Base-by-base conservation (phyloP, 2,888 invertebrate genomes). In the Oegoconia quadripuncta region DNA sequence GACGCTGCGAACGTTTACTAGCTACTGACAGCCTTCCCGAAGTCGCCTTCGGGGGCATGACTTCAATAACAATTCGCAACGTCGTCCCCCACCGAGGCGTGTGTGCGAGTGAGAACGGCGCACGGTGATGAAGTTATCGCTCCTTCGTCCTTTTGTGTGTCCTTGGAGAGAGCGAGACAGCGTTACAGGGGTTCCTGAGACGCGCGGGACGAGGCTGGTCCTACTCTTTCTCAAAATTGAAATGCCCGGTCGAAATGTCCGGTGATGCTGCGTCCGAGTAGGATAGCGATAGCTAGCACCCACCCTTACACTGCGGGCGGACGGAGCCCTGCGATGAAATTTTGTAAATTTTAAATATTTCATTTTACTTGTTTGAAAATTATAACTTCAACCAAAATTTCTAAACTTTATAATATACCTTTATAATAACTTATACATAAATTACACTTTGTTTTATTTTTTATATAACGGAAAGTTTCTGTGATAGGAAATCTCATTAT, bases 171-270 rank as follows among this genome's bases (percentile, higher is more conserved):
- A 84, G 76, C 68, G 79, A 77, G 82, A 86, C 59, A 60, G 71
- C 42, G 42, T 48, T 48, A 62, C 63, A 64, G 76, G 73, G 64
- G 61, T 56, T 50, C 60, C 47, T 54, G 51, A 48, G 71, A 50
- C 62, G 69, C 53, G 76, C 65, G 78, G 67, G 70, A 56, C 68
- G 77, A 60, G 73, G 72, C 67, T 76, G 80, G 80, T 84, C 82
- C 84, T 84, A 82, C 87, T 86, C 86, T 88, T 87, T 87, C 88
- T 88, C 87, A 86, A 87, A 88, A 88, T 88, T 88, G 87, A 88
- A 88, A 88, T 87, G 88, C 87, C 87, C 87, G 88, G 87, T 86
- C 88, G 87, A 87, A 88, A 84, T 88, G 88, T 87, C 88, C 88
- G 83, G 88, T 80, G 86, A 86, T 80, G 87, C 86, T 86, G 84